A percentile compares a stretch with the other conserved stretches of the same genome.
phyloP scores from a whole-genome alignment of 2,113 vertebrate genomes.

The Micronycteris hirsuta region DNA sequence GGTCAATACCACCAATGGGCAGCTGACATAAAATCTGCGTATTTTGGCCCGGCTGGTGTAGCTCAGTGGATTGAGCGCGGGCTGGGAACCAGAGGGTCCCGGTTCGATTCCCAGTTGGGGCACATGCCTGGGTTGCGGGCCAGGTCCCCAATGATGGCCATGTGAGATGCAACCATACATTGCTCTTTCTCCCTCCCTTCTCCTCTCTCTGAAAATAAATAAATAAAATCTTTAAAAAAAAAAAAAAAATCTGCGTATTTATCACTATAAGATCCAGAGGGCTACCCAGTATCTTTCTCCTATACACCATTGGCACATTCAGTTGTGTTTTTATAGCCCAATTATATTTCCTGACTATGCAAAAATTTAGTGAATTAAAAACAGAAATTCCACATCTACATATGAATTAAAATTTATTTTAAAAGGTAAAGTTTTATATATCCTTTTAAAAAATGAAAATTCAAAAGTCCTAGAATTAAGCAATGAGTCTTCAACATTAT shows the following conservation, averaged over 20 bases:
- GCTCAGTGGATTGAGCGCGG: too few species aligned
- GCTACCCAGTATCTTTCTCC: not conserved
- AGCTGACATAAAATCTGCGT: not conserved
- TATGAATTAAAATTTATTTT: conserved; percentile 80
- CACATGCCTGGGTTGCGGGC: too few species aligned
- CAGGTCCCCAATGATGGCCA: too few species aligned
- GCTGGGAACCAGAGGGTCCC: too few species aligned
- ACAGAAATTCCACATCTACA: not conserved
- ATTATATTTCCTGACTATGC: not conserved
- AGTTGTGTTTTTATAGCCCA: not conserved
- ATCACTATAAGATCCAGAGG: not conserved
- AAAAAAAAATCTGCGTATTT: not conserved
- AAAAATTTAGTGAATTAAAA: not conserved
- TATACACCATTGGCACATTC: not conserved
- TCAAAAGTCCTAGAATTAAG: conserved; percentile 71
- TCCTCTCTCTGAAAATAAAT: too few species aligned
- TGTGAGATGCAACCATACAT: too few species aligned
- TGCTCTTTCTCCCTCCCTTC: too few species aligned
- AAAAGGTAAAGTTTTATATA: conserved; percentile 72
- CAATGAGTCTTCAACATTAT: conserved; percentile 72
- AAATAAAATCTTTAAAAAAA: too few species aligned
- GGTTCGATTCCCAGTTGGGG: too few species aligned
- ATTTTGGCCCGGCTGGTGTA: too few species aligned
- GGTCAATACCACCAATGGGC: not conserved
- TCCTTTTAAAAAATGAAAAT: conserved; percentile 69